These are phyloP conservation scores for Ctenopoma multispine DNA, from an alignment of 2,797 vertebrate genomes.

Conservation along the genomic window DNA sequence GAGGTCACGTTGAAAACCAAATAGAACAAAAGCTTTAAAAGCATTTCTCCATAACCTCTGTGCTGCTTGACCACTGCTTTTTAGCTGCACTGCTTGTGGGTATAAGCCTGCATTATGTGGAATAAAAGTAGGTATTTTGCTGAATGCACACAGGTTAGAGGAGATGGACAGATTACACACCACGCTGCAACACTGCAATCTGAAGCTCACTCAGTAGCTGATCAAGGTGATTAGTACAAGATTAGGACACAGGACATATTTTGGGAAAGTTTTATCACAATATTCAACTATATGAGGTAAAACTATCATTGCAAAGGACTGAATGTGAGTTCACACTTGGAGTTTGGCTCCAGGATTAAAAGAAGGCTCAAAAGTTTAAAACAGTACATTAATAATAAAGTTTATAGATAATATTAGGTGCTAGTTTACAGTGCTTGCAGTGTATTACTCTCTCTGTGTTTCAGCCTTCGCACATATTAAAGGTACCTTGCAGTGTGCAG, in stretches of 20 bases:
- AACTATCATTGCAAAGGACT: neutral
- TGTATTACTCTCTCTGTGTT: too few species aligned
- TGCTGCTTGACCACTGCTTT: conserved; percentile 13
- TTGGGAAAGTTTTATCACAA: neutral
- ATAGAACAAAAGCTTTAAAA: conserved; percentile 45
- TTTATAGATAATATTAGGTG: too few species aligned
- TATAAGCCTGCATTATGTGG: conserved; percentile 40
- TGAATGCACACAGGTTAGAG: conserved; percentile 40
- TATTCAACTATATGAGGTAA: neutral
- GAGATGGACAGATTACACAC: conserved; percentile 47
- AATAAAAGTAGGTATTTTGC: conserved; percentile 42
- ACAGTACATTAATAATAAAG: too few species aligned
- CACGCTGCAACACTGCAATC: conserved; percentile 36
- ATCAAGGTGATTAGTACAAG: conserved; percentile 22
- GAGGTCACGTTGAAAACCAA: conserved; percentile 47
- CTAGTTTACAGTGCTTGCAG: too few species aligned
- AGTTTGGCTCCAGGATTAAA: too few species aligned
- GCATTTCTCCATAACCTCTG: conserved; percentile 17
- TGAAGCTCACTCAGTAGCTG: conserved; percentile 7
- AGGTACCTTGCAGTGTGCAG: too few species aligned
- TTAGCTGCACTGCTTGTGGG: conserved; percentile 18
- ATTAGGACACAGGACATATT: neutral
- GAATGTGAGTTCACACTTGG: too few species aligned
- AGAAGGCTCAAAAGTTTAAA: too few species aligned
- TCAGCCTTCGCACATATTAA: too few species aligned